These are phyloP conservation scores for Andrena haemorrhoa DNA, from an alignment of 2,888 invertebrate species.

Conservation along the genomic window DNA sequence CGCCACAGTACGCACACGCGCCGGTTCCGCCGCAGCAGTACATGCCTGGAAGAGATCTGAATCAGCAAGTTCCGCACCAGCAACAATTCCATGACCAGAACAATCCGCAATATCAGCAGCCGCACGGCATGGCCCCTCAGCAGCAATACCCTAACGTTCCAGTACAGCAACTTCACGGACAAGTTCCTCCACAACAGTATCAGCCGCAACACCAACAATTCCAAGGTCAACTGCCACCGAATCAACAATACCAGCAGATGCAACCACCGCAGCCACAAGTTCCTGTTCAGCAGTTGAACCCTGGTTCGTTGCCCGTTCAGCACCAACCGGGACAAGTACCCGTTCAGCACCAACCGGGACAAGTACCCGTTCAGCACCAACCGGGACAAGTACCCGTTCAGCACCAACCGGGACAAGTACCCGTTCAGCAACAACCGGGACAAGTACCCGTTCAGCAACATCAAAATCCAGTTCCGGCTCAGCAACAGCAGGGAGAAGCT, in stretches of 20 bases:
- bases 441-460: constrained; percentile 37
- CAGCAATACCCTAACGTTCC: constrained; percentile 61
- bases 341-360: constrained; percentile 68
- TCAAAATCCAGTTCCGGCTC: constrained; percentile 47
- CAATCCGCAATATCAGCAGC: constrained; percentile 71
- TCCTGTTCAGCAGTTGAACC: constrained; percentile 38
- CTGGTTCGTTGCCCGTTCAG: constrained; percentile 68
- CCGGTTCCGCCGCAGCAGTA: constrained; percentile 60
- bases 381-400: constrained; percentile 62
- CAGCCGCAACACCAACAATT: constrained; percentile 66
- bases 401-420: constrained; percentile 63
- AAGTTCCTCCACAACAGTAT: constrained; percentile 67
- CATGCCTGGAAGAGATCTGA: constrained; percentile 49
- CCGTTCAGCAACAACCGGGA: constrained; percentile 40
- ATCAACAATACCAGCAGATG: constrained; percentile 68
- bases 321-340: constrained; percentile 70
- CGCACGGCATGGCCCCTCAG: constrained; percentile 68
- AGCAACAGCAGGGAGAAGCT: constrained; percentile 17
- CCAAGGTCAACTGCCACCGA: constrained; percentile 68
- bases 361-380: constrained; percentile 54
- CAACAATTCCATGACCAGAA: constrained; percentile 69
- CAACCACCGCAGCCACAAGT: constrained; percentile 48
- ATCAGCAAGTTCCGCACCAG: constrained; percentile 56
- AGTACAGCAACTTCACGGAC: constrained; percentile 53
- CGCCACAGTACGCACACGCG: constrained; percentile 66